Evolutionary conservation across 2,888 invertebrate species (phyloP).

Genomic region (Meandrusa payeni): DNA sequence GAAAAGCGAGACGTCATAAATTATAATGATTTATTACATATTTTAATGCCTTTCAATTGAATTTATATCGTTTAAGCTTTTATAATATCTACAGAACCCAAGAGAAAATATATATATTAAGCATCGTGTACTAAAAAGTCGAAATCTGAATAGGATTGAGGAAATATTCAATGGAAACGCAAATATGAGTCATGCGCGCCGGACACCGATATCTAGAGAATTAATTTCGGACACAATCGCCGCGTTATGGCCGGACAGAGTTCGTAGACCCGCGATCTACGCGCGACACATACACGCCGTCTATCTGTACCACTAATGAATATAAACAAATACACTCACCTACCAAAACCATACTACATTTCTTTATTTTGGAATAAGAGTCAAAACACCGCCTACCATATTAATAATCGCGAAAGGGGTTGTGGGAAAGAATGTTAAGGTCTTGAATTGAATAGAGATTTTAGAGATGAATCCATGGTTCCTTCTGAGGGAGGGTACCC

Average conservation of each 20-base stretch:
- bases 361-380: too few species aligned
- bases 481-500: too few species aligned
- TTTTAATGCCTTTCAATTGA: too few species aligned
- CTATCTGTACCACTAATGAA: not conserved
- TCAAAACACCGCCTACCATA: too few species aligned
- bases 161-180: conserved; percentile 29
- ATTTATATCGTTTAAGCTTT: too few species aligned
- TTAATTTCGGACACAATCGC: conserved; percentile 27
- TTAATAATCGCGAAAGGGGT: too few species aligned
- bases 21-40: too few species aligned
- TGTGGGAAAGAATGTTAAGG: too few species aligned
- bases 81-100: conserved; percentile 9
- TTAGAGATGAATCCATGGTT: too few species aligned
- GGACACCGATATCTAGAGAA: conserved; percentile 28
- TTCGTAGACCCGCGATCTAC: conserved; percentile 33
- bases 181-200: conserved; percentile 33
- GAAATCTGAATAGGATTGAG: conserved; percentile 22
- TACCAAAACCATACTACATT: too few species aligned
- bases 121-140: conserved; percentile 3
- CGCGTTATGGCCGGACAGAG: conserved; percentile 30
- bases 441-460: too few species aligned
- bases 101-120: conserved; percentile 27
- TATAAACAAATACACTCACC: conserved; percentile 7
- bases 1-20: too few species aligned
- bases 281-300: not conserved